Evolutionary conservation across 2,113 vertebrate species (phyloP).

Genomic region (Sinocyclocheilus grahami): DNA sequence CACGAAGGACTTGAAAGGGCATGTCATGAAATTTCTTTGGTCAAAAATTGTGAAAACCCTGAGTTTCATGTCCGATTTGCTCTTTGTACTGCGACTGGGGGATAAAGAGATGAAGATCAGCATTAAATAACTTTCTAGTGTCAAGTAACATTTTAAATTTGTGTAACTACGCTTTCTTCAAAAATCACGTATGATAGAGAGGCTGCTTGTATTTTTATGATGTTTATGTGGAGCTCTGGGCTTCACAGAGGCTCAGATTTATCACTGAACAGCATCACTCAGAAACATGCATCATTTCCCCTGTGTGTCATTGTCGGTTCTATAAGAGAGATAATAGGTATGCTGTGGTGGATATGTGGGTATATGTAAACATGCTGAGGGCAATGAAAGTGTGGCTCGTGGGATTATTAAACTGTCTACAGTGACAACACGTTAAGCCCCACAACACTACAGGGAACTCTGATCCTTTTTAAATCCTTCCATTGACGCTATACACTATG

Average conservation of each 20-base stretch:
- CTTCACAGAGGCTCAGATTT: not conserved
- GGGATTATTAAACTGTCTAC: conserved; percentile 53
- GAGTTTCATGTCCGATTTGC: not conserved
- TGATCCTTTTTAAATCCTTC: conserved; percentile 56
- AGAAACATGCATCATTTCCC: not conserved
- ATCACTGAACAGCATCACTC: not conserved
- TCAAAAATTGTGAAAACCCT: not conserved
- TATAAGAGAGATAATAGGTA: not conserved
- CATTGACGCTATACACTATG: conserved; percentile 43
- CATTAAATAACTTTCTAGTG: not conserved
- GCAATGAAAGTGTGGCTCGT: conserved; percentile 15
- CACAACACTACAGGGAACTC: conserved; percentile 47
- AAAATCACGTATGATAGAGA: not conserved
- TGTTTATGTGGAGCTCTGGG: not conserved
- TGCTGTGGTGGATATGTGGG: conserved; percentile 25
- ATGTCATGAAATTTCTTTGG: not conserved
- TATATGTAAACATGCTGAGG: conserved; percentile 32
- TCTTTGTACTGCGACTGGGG: not conserved
- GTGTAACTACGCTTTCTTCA: not conserved
- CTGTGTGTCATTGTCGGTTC: conserved; percentile 4
- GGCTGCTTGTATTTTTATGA: not conserved
- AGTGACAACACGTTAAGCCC: conserved; percentile 49
- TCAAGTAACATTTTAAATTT: not conserved
- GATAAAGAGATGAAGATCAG: not conserved
- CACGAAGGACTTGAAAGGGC: too few relatives aligned